Evolutionary conservation across 2,113 vertebrate genomes (phyloP), one percentile per base, ranked within the genome.

Genomic region (Hepsetus odoe): DNA sequence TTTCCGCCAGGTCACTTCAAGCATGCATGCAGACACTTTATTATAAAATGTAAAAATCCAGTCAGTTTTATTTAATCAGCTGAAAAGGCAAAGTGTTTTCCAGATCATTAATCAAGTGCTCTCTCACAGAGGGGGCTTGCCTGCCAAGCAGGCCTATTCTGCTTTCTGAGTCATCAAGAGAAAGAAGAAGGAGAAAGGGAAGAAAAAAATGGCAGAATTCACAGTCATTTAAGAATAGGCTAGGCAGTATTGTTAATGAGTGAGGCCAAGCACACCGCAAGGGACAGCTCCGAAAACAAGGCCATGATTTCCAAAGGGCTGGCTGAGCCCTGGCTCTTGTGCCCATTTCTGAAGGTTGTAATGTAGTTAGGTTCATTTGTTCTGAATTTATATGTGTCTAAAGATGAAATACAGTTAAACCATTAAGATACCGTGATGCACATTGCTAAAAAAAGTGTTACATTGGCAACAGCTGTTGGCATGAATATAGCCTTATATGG

Each of bases 41-140:
- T 96, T 95, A 95, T 94, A 95, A 96, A 97, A 96, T 95, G 93
- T 95, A 95, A 95, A 96, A 96, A 95, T 96, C 91, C 90, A 95
- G 94, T 97, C 94, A 94, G 92, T 96, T 95, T 96, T 96, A 96
- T 95, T 96, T 96, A 95, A 97, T 97, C 96, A 97, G 94, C 95
- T 95, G 96, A 97, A 96, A 96, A 96, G 93, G 93, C 72, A 94
- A 96, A 94, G 92, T 93, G 92, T 92, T 95, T 96, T 98, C 94
- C 94, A 95, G 94, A 94, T 98, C 95, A 97, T 96, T 96, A 96
- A 95, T 96, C 94, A 93, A 92, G 91, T 91, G 90, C 92, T 82
- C 64, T 78, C 72, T 78, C 84, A 81, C 80, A 84, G 79, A 82
- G 77, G 86, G 87, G 80, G 78, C 33, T 80, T 73, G 81, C 86